Evolutionary conservation across 2,113 vertebrate species (phyloP), one percentile per base, ranked within the genome.

Genomic region (Bos indicus): DNA sequence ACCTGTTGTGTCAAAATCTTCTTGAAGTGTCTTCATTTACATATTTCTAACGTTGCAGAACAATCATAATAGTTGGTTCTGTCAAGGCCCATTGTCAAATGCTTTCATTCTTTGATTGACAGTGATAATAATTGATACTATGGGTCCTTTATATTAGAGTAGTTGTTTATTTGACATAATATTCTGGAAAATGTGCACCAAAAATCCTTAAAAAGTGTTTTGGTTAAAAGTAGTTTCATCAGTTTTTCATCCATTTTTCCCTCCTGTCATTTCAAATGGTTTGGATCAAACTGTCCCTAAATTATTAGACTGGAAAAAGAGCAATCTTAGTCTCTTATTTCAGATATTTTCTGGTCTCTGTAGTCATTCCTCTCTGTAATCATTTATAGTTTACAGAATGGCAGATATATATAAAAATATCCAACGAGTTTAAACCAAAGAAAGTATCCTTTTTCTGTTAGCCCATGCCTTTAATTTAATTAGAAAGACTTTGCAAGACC

Each of bases 1-100:
- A 98, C 94, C 97, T 98, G 96, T 98, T 98, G 96, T 98, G 98
- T 98, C 97, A 98, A 98, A 98, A 93, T 96, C 95, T 94, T 98
- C 91, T 93, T 97, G 95, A 98, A 98, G 96, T 97, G 54, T 96
- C 97, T 97, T 98, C 97, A 98, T 98, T 98, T 98, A 95, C 98
- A 97, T 98, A 98, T 97, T 97, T 98, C 91, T 91, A 95, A 87
- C 91, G 1, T 80, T 95, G 97, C 92, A 80, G 97, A 97, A 92
- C 95, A 96, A 78, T 98, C 91, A 43, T 97, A 95, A 97, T 97
- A 95, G 97, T 97, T 2, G 2, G 82, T 98, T 97, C 95, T 98
- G 97, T 98, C 97, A 97, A 90, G 96, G 77, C 62, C 97, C 93
- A 96, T 98, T 97, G 97, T 97, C 80, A 83, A 95, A 84, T 81